A percentile compares a stretch with the other conserved stretches of the same genome.
Evolutionary conservation across 1,140 invertebrate species (phyloP).

Genomic region (Bombus ignitus): DNA sequence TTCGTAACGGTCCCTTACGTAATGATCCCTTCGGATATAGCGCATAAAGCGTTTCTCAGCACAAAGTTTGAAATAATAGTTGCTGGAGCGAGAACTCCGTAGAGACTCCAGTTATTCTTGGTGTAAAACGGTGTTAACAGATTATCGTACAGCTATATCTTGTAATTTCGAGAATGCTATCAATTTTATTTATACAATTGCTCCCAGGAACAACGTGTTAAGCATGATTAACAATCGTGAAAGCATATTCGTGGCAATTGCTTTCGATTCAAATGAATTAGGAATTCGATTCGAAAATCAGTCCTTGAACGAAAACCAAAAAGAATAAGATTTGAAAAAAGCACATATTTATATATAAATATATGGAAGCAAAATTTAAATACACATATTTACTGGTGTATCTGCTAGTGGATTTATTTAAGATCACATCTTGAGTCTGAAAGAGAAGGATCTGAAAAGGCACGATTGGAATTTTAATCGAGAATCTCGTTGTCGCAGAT

Average conservation of each 20-base stretch:
- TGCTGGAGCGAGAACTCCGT: not conserved
- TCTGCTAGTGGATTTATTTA: constrained; percentile 32
- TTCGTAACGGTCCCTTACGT: not conserved
- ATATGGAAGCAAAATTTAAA: constrained; percentile 3
- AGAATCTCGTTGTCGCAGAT: constrained; percentile 54
- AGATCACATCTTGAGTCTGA: constrained; percentile 4
- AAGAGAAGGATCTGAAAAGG: constrained; percentile 43
- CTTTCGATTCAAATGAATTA: not conserved
- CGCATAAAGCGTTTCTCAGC: not conserved
- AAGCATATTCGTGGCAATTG: too few relatives aligned
- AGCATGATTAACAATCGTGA: not conserved
- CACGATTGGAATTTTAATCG: constrained; percentile 57
- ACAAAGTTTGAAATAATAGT: constrained; percentile 30
- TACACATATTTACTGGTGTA: constrained; percentile 7
- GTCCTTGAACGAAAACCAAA: not conserved
- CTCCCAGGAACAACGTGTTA: not conserved
- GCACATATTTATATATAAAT: too few relatives aligned
- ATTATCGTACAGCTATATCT: not conserved
- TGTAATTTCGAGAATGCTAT: not conserved
- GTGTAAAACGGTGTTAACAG: not conserved
- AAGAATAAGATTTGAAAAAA: not conserved
- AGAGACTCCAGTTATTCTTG: not conserved
- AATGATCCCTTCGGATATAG: not conserved
- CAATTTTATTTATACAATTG: constrained; percentile 1
- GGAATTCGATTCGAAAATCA: not conserved